Base-by-base conservation (phyloP, 1,140 invertebrate genomes). In the Drosophila nasuta region DNA sequence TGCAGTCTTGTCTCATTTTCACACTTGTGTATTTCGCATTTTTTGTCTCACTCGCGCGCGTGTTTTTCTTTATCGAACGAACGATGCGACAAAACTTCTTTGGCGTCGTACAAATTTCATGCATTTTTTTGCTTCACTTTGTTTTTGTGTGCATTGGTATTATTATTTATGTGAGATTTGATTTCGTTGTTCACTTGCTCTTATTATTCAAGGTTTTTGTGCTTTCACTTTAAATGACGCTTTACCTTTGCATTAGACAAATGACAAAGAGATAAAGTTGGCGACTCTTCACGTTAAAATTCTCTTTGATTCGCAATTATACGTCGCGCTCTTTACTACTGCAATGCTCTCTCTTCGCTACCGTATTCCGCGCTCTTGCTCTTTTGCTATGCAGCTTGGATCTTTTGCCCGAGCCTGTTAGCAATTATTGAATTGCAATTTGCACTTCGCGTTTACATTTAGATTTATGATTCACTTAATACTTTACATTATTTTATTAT, bases 61-160 rank as follows among this genome's bases (percentile, higher is more conserved):
- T 10, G 7, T 38, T 10, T 87, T 77, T 83, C 82, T 83, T 89
- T 80, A 88, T 87, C 65, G 72, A 79, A 77, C 66, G 68, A 71
- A 49, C 60, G 79, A 73, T 87, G 83, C 83, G 67, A 59, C 60
- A 87, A 86, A 86, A 88, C 72, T 87, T 87, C 80, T 83, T 83
- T 87, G 83, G 85, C 82, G 83, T 77, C 82, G 43, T 15, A 48
- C 15, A 17, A 51, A 11, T 62, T 56, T 62, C 43, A 20, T 60
- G 57, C 35, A 70, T 57, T 54, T 70, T 57, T 63, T 56, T 56
- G 35, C 1, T 30, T n/a, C 25, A 1, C 6, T 56, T 57, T 38
- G 13, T 10, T 57, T 20, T 4, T 38, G 13, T 57, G 7, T 11
- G 11, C 11, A 56, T 17, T 17, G 11, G 5, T 15, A 38, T 38